A percentile compares a stretch with the other conserved stretches of the same genome.
Conservation (phyloP, 2,113 vertebrate species). For the Bubalus kerabau region DNA sequence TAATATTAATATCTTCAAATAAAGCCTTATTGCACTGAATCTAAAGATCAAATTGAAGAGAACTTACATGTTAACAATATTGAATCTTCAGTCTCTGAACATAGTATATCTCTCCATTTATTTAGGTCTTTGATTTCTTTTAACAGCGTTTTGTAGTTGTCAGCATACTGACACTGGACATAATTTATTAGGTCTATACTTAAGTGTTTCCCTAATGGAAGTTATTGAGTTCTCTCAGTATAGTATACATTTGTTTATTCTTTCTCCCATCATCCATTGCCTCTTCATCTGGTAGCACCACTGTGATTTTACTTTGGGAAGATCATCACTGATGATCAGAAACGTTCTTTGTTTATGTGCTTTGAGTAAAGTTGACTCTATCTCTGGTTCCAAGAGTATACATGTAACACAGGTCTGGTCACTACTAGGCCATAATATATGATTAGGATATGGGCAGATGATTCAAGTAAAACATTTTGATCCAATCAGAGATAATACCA, state of each 20-base stretch:
- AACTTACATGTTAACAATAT: not conserved
- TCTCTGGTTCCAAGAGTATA: not conserved
- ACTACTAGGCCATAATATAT: not conserved
- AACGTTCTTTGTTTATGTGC: not conserved
- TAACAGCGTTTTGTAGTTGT: not conserved
- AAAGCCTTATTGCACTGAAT: not conserved
- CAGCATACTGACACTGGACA: not conserved
- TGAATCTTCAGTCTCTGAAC: not conserved
- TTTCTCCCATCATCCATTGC: not conserved
- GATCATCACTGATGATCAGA: not conserved
- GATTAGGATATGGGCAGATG: not conserved
- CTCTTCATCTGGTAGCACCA: not conserved
- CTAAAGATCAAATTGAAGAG: not conserved
- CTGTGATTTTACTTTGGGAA: not conserved
- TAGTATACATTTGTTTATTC: not conserved
- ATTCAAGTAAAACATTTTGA: not conserved
- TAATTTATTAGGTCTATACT: not conserved
- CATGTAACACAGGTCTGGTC: not conserved
- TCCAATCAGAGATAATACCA: not conserved
- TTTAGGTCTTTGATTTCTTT: not conserved
- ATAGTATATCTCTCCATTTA: not conserved
- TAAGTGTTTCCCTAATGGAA: not conserved
- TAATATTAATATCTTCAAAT: not conserved
- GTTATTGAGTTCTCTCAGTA: not conserved
- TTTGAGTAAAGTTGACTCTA: not conserved